Evolutionary conservation across 2,888 invertebrate species (phyloP).

Genomic region (Microctonus hyperodae): DNA sequence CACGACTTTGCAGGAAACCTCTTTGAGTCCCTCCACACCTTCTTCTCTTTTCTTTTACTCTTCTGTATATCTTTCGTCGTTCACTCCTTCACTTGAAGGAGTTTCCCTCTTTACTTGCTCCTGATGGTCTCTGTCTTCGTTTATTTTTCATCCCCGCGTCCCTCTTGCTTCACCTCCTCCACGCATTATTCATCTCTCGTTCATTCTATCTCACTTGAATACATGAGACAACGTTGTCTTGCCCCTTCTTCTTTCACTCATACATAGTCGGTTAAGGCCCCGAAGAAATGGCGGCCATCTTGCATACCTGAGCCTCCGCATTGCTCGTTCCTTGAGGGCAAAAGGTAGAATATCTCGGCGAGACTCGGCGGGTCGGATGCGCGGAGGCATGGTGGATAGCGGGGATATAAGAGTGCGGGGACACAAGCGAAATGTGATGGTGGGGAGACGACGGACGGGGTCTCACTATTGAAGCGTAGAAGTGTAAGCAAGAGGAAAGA

Average conservation of each 20-base stretch:
- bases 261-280: constrained; percentile 21
- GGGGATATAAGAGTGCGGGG: constrained; percentile 22
- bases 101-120: constrained; percentile 26
- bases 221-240: constrained; percentile 9
- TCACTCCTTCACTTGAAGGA: constrained; percentile 16
- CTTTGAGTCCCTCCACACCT: constrained; percentile 23
- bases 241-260: constrained; percentile 31
- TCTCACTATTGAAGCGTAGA: not conserved
- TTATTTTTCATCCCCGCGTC: constrained; percentile 29
- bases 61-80: constrained; percentile 24
- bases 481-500: constrained; percentile 19
- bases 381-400: constrained; percentile 32
- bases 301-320: constrained; percentile 65
- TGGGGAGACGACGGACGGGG: not conserved
- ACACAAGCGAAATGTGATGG: constrained; percentile 11
- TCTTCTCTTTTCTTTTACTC: constrained; percentile 37
- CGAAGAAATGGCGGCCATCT: constrained; percentile 60
- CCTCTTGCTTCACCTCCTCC: constrained; percentile 48
- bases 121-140: constrained; percentile 26
- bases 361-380: constrained; percentile 26
- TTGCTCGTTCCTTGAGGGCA: constrained; percentile 64
- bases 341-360: constrained; percentile 63
- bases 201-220: constrained; percentile 39
- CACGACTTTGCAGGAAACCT: constrained; percentile 36
- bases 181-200: constrained; percentile 57